Percentiles rank a stretch among this genome's conserved stretches.
These are phyloP conservation scores for Brachyptera risi DNA, from an alignment of 2,888 invertebrate genomes.

Conservation along the genomic window DNA sequence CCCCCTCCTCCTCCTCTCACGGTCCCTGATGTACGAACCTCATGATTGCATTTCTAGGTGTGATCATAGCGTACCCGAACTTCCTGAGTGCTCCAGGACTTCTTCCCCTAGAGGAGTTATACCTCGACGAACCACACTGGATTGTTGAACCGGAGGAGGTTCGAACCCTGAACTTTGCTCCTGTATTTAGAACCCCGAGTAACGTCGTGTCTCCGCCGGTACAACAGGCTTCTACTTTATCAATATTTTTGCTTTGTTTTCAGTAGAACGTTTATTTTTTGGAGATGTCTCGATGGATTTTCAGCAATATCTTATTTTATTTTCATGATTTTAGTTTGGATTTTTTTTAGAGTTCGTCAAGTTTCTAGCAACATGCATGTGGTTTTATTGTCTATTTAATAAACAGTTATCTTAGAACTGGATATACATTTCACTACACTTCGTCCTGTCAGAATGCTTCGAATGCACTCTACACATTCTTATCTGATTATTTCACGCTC, in stretches of 20 bases:
- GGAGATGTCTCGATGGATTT: no score
- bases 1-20: background rate
- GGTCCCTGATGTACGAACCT: background rate
- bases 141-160: constrained; percentile 13
- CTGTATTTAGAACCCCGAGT: background rate
- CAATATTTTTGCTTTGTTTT: background rate
- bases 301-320: no score
- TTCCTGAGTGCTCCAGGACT: constrained; percentile 2
- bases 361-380: no score
- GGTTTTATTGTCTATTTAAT: no score
- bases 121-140: constrained; percentile 4
- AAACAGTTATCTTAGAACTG: no score
- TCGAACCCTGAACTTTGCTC: constrained; percentile 13
- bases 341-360: no score
- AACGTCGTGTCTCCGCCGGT: constrained; percentile 15
- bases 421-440: no score
- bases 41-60: background rate
- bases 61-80: constrained; percentile 1
- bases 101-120: constrained; percentile 2
- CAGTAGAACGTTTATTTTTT: background rate
- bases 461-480: no score
- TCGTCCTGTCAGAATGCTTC: no score
- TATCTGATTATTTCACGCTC: no score
- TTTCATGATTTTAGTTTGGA: no score
- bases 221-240: background rate